Conservation (phyloP, 2,888 invertebrate genomes). For the Serripes groenlandicus region DNA sequence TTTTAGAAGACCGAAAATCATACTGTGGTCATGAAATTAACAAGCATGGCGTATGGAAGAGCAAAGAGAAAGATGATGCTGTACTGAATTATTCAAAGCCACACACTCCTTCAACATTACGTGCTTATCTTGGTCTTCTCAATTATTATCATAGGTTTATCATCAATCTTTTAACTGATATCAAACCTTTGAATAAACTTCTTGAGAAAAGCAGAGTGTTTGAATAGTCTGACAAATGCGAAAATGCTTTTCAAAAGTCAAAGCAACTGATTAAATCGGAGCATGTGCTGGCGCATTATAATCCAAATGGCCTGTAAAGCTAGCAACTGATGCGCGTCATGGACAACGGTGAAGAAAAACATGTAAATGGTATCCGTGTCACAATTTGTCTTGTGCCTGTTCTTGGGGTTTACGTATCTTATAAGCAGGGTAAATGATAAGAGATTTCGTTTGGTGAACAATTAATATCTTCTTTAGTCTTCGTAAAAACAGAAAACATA, state of each 20-base stretch:
- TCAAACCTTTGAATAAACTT: conserved; percentile 22
- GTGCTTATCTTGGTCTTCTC: conserved; percentile 3
- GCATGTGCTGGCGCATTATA: conserved; percentile 8
- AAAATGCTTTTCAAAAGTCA: background rate
- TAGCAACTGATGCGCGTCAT: conserved; percentile 51
- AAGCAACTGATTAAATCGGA: conserved; percentile 17
- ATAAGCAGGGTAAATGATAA: too few species aligned
- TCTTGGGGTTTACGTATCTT: too few species aligned
- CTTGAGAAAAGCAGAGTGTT: conserved; percentile 4
- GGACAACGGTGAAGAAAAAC: conserved; percentile 30
- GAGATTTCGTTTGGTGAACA: too few species aligned
- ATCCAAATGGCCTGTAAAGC: background rate
- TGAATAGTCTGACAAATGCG: conserved; percentile 14
- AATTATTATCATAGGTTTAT: conserved; percentile 9
- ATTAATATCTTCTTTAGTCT: too few species aligned
- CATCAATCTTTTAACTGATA: background rate
- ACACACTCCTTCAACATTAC: background rate
- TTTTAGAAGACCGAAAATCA: conserved; percentile 12
- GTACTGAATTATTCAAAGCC: conserved; percentile 24
- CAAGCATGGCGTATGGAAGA: conserved; percentile 33
- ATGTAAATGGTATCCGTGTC: conserved; percentile 70
- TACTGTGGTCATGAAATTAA: conserved; percentile 50
- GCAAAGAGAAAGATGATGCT: conserved; percentile 28
- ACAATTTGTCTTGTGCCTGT: conserved; percentile 85
- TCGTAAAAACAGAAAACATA: too few species aligned